These are phyloP conservation scores for Odobenus rosmarus DNA, from an alignment of 2,113 vertebrate genomes.

Conservation along the genomic window DNA sequence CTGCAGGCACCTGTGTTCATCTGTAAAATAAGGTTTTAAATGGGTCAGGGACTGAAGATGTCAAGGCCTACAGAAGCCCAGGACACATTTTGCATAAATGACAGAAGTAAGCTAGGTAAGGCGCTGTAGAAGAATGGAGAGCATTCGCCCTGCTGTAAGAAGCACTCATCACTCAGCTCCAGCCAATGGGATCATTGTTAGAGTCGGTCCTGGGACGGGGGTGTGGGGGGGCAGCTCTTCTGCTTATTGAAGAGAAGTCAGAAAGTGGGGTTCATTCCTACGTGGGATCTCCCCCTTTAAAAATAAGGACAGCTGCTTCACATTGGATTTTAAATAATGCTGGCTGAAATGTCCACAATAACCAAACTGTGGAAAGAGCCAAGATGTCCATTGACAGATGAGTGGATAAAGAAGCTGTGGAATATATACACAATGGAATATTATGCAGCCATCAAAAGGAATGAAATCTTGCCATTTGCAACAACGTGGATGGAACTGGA, in stretches of 20 bases:
- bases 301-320: background rate
- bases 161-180: too few relatives aligned
- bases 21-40: background rate
- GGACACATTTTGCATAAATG: background rate
- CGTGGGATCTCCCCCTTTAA: background rate
- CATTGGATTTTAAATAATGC: background rate
- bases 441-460: too few relatives aligned
- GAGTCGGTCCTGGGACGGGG: background rate
- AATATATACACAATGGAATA: too few relatives aligned
- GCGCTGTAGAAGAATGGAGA: background rate
- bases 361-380: too few relatives aligned
- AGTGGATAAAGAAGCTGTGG: too few relatives aligned
- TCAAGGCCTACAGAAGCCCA: background rate
- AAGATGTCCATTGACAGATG: too few relatives aligned
- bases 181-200: rapidly evolving
- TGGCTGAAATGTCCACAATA: background rate
- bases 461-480: too few relatives aligned
- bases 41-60: background rate
- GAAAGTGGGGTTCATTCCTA: background rate
- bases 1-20: background rate
- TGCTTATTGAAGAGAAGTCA: background rate
- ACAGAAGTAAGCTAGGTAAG: background rate
- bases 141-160: rapidly evolving
- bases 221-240: rapidly evolving
- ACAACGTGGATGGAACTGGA: too few relatives aligned